Evolutionary conservation across 2,113 vertebrate species (phyloP), one percentile per base, ranked within the genome.

Genomic region (Telmatochromis brachygnathus): DNA sequence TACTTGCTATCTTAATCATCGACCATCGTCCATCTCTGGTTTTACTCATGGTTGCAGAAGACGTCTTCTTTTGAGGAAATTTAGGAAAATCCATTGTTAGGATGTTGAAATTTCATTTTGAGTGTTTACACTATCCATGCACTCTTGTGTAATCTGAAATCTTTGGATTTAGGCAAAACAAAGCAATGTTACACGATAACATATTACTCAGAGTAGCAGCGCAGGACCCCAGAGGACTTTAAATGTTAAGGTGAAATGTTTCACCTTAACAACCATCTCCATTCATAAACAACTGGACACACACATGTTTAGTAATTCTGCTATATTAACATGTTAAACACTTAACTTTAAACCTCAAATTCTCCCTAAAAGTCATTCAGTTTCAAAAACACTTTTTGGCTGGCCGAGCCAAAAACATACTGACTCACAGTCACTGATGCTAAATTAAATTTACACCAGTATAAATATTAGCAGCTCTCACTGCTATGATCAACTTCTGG

Each of bases 61-160:
- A 84, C 12, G 19, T 13, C 30, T 80, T 80, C 60, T 82, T 89
- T n/a, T 87, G 70, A 6, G 54, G 82, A 85, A 85, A 90, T 77
- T 51, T 51, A 49, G 84, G 79, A 91, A 93, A 89, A 83, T 54
- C 91, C 89, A 81, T 4, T 6, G 45, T 88, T 60, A 88, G 84
- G 79, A 90, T 81, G 45, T 30, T 65, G 26, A 84, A 79, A 33
- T 88, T 89, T 86, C 62, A 58, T 23, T 88, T 10, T 87, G 84
- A 90, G 35, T 77, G 21, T 89, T 83, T 68, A 56, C 9, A 28
- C 9, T n/a, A 42, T 17, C 30, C n/a, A 30, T 26, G 35, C 45
- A 56, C n/a, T 77, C 15, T 65, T 15, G 28, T 26, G 5, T 53
- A 80, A 75, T 84, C 42, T 51, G 42, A 37, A 82, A 83, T 58